A percentile compares a stretch with the other conserved stretches of the same genome.
Evolutionary conservation across 2,888 invertebrate species (phyloP).

Genomic region (Lissocephala sabroskyi): DNA sequence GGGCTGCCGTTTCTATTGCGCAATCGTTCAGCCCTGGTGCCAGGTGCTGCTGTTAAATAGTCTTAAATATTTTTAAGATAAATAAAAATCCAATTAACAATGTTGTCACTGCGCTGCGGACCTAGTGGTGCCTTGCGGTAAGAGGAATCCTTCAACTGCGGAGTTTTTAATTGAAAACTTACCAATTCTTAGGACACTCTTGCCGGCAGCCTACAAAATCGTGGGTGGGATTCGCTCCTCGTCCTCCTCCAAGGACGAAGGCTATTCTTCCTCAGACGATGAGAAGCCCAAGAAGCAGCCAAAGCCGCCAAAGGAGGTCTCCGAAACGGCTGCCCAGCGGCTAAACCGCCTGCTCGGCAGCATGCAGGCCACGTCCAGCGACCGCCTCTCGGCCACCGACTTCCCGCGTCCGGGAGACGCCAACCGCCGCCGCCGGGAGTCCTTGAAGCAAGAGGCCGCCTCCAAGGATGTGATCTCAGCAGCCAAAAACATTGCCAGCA

Average conservation of each 20-base stretch:
- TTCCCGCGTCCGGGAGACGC: slow-evolving; percentile 66
- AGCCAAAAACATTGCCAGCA: slow-evolving; percentile 81
- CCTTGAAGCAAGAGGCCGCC: slow-evolving; percentile 37
- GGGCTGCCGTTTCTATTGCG: slow-evolving; percentile 11
- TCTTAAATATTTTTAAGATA: slow-evolving; percentile 14
- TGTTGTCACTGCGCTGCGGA: slow-evolving; percentile 31
- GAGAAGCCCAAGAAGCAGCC: slow-evolving; percentile 45
- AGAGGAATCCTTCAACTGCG: neutral
- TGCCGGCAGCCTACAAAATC: slow-evolving; percentile 49
- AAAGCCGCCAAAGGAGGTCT: slow-evolving; percentile 17
- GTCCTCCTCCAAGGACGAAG: slow-evolving; percentile 50
- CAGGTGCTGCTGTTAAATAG: too few relatives aligned
- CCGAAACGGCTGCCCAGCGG: slow-evolving; percentile 65
- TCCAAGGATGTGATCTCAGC: slow-evolving; percentile 73
- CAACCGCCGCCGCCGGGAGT: slow-evolving; percentile 40
- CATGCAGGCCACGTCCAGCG: slow-evolving; percentile 68
- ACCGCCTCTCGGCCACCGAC: slow-evolving; percentile 30
- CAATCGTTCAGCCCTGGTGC: slow-evolving; percentile 49
- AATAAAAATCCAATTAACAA: slow-evolving; percentile 33
- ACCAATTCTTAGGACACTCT: too few relatives aligned
- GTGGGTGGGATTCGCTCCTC: slow-evolving; percentile 39
- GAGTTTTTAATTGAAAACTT: too few relatives aligned
- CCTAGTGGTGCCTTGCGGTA: slow-evolving; percentile 33
- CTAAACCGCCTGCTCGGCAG: slow-evolving; percentile 67
- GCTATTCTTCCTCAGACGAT: slow-evolving; percentile 59